Evolutionary conservation across 2,888 invertebrate genomes (phyloP).

Genomic region (Ormia ochracea): DNA sequence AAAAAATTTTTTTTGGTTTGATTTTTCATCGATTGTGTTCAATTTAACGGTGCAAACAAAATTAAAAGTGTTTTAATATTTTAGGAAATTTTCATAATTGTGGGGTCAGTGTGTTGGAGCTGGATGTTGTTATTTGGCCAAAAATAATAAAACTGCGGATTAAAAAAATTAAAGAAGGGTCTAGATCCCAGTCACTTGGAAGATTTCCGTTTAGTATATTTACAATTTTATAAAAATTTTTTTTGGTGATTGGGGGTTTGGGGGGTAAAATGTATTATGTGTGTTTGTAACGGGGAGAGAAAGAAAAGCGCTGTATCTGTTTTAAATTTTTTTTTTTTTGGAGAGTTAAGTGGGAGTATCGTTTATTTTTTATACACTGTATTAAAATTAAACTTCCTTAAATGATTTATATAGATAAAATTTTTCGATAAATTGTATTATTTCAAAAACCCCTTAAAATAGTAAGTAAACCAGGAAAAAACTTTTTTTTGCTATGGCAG

Average conservation of each 20-base stretch:
- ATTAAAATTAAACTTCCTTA: background rate
- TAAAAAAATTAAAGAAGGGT: background rate
- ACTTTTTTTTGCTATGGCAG: background rate
- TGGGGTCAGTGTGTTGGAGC: background rate
- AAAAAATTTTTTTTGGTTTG: constrained; percentile 61
- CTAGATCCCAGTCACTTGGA: background rate
- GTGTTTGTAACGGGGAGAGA: constrained; percentile 25
- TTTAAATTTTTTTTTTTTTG: constrained; percentile 1
- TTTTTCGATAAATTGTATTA: background rate
- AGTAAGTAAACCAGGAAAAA: background rate
- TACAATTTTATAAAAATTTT: background rate
- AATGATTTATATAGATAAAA: constrained; percentile 3
- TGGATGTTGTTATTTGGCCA: background rate
- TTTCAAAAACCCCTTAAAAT: background rate
- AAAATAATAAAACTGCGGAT: background rate
- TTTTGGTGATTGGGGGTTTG: background rate
- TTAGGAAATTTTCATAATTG: background rate
- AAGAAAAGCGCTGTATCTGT: constrained; percentile 47
- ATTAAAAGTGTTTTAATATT: constrained; percentile 19
- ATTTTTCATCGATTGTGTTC: constrained; percentile 48
- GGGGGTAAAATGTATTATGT: background rate
- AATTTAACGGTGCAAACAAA: constrained; percentile 45
- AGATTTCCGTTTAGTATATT: background rate
- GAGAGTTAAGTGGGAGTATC: constrained; percentile 37
- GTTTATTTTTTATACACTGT: constrained; percentile 16